Evolutionary conservation across 2,797 vertebrate genomes (phyloP), one percentile per base, ranked within the genome.

Genomic region (Hippopotamyrus pictus): DNA sequence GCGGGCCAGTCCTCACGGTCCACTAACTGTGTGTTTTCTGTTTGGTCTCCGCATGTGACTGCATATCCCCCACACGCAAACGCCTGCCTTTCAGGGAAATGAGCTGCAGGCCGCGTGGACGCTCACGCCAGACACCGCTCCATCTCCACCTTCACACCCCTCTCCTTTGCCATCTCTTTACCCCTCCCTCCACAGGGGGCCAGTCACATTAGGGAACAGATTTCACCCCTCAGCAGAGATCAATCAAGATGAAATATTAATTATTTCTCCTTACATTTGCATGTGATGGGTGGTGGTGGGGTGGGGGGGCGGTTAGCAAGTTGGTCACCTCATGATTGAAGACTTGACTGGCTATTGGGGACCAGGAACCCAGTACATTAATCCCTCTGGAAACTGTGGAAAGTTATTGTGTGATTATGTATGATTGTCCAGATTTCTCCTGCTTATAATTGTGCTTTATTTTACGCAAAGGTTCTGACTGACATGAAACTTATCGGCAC

Each of bases 161-260:
- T 14, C 50, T 3, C 12, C 50, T 51, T 57, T 85, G 87, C 41
- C 51, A 88, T 53, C 59, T 87, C 57, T 79, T 90, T 89, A 65
- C 65, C 88, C 88, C 82, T 90, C 79, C 88, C 88, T 57, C 90
- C 79, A 33, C 79, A 90, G 88, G 41, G 88, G 14, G 41, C 5
- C 7, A 11, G 50, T 9, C 85, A 87, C 29, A 37, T 87, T n/a
- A 87, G 85, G 51, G 19, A 87, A 37, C 53, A 19, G 12, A 37
- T 59, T 87, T 57, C 5, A 33, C 51, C 14, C 51, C 22, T 17
- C 50, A 87, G 50, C 53, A 87, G 53, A n/a, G 59, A 59, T 87
- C 53, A 87, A n/a, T 87, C 51, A 57, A 87, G 50, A 87, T 37
- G 29, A 59, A 87, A 87, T 57, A 86, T 33, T 25, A 54, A 86